These are phyloP conservation scores for Gadus macrocephalus DNA, from an alignment of 2,113 vertebrate genomes.

Conservation along the genomic window DNA sequence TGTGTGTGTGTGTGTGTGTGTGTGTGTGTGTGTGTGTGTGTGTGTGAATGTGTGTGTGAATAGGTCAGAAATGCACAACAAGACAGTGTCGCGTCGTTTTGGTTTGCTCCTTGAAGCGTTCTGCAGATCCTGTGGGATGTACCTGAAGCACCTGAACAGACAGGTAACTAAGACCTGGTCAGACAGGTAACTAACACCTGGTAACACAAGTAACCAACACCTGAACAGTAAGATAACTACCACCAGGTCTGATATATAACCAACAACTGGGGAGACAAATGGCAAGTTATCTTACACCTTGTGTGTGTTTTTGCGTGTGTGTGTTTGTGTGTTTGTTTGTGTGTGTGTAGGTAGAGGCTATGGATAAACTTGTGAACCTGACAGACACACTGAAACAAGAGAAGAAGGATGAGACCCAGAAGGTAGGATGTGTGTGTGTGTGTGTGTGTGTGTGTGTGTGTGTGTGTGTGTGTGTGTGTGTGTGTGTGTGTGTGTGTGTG, in stretches of 20 bases:
- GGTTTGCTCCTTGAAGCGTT: slow-evolving; percentile 67
- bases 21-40: slow-evolving; percentile 1
- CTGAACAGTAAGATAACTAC: no score
- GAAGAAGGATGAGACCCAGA: slow-evolving; percentile 78
- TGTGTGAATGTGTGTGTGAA: slow-evolving; percentile 1
- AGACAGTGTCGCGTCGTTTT: slow-evolving; percentile 61
- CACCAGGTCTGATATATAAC: no score
- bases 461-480: no score
- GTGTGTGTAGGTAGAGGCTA: slow-evolving; percentile 69
- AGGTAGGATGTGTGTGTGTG: slow-evolving; percentile 46
- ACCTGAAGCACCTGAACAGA: slow-evolving; percentile 67
- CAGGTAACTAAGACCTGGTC: slow-evolving; percentile 26
- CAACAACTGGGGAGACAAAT: no score
- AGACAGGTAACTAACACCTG: no score
- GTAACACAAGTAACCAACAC: no score
- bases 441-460: background rate
- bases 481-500: no score
- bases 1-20: slow-evolving; percentile 4
- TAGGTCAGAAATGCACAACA: slow-evolving; percentile 68
- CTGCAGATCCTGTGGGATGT: slow-evolving; percentile 67
- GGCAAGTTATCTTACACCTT: no score
- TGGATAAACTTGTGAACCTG: slow-evolving; percentile 78
- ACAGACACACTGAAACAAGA: slow-evolving; percentile 76
- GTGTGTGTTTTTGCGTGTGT: slow-evolving; percentile 13
- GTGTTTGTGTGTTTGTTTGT: slow-evolving; percentile 11